A percentile compares a stretch with the other conserved stretches of the same genome.
phyloP scores from a whole-genome alignment of 2,113 vertebrate genomes.

The Murina feae region DNA sequence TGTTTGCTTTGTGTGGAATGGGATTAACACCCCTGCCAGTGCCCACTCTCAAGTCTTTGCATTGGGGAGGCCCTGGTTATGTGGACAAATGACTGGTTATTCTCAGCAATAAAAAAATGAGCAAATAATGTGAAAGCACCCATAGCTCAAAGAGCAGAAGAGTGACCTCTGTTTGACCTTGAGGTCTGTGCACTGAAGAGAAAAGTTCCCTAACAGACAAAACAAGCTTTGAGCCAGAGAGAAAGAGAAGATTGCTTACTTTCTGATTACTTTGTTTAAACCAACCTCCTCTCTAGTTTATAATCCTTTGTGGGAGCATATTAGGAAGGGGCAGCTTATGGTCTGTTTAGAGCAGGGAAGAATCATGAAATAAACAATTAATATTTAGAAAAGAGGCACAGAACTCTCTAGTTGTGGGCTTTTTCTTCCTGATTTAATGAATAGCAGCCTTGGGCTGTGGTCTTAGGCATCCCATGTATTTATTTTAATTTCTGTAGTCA shows the following conservation, averaged over 20 bases:
- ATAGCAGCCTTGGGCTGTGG: background rate
- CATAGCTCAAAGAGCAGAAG: slow-evolving; percentile 75
- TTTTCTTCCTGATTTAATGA: background rate
- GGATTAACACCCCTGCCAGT: slow-evolving; percentile 71
- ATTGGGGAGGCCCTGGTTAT: slow-evolving; percentile 48
- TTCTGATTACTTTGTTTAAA: slow-evolving; percentile 84
- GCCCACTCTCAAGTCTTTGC: slow-evolving; percentile 63
- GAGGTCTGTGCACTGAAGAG: slow-evolving; percentile 71
- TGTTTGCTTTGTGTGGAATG: slow-evolving; percentile 77
- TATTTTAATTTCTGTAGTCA: slow-evolving; percentile 39
- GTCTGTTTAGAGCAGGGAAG: slow-evolving; percentile 81
- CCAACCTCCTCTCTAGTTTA: slow-evolving; percentile 81
- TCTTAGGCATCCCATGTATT: background rate
- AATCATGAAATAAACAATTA: slow-evolving; percentile 81
- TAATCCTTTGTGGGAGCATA: slow-evolving; percentile 81
- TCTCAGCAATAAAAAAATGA: slow-evolving; percentile 83
- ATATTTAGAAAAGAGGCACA: slow-evolving; percentile 78
- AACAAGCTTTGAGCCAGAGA: slow-evolving; percentile 72
- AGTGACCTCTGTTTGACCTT: slow-evolving; percentile 81
- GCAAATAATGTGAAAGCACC: slow-evolving; percentile 77
- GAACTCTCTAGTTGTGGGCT: background rate
- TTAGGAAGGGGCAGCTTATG: slow-evolving; percentile 78
- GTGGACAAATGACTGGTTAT: slow-evolving; percentile 79
- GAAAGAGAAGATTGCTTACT: slow-evolving; percentile 76
- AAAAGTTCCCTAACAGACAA: slow-evolving; percentile 76